Evolutionary conservation across 2,797 vertebrate species (phyloP), one percentile per base, ranked within the genome.

Genomic region (Argentina silus): DNA sequence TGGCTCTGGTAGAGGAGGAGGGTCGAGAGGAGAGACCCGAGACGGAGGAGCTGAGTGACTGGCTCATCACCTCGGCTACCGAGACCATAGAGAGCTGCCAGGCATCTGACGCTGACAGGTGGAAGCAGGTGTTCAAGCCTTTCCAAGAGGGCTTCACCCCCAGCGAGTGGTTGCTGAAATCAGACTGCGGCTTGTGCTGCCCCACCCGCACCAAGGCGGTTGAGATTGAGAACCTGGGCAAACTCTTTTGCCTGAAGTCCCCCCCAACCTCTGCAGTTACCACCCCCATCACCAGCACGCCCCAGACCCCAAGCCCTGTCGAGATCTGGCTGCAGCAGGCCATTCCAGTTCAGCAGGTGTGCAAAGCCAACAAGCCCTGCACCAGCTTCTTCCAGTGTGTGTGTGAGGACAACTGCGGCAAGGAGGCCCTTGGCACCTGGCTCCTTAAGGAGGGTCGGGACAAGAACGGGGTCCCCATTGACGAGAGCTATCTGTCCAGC

Each of bases 141-240:
- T 99, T 98, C 53, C 82, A 89, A 7, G 94, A 93, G 53, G 69
- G 84, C 61, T 97, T 94, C 79, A 90, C 67, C 3, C 56, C 90
- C 42, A 91, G 47, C 9, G 96, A 98, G 61, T 99, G 97, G 98
- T 95, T 99, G n/a, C 68, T 63, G 0, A 95, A 90, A 70, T 48
- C 90, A 12, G 93, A 91, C 78, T 99, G 97, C 79, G 89, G 91
- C 63, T 95, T 85, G 21, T 97, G 96, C 88, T 85, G 92, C 45
- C 92, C 94, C 74, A 93, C 91, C 56, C 86, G 86, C 64, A 80
- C 74, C 47, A 90, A 78, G 63, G 83, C 93, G 0, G 69, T 98
- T 68, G 98, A 98, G 91, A 99, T 99, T 0, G 97, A 99, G 90
- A 99, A 98, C 87, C 95, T 99, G 74, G 96, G 97, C 56, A 95